Base-by-base conservation (phyloP, 2,113 vertebrate genomes). In the Bagarius yarrelli region DNA sequence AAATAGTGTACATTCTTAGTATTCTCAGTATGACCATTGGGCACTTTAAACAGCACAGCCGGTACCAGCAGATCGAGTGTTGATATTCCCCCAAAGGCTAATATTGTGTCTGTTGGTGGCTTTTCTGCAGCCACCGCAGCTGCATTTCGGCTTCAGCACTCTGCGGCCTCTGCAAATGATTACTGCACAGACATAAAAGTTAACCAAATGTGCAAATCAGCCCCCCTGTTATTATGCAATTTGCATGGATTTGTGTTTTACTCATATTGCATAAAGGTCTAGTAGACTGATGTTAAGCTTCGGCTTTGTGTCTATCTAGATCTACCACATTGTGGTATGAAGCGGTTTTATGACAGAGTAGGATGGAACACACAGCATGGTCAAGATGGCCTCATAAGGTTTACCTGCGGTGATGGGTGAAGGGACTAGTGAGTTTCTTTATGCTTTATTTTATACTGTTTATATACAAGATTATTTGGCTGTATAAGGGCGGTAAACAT, bases 191-290 rank as follows among this genome's bases (percentile, higher is more conserved):
- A 85, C 84, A 88, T 90, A 79, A 90, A 91, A 91, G 86, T 83
- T 82, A 85, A 82, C 77, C 80, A 78, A 86, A 87, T 25, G 82
- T 87, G 87, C 75, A 90, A 89, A 88, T 87, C 83, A 86, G 88
- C 87, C 88, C 88, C 81, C 79, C 88, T 87, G 87, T 87, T 85
- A 89, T 91, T 88, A 89, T 89, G 87, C 83, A 87, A 91, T 91
- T 86, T 89, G 84, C 84, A 86, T 84, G 86, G 89, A 89, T 89
- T 91, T 86, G 78, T 30, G 5, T 84, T 85, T 85, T 85, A 71
- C 87, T 91, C 85, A 74, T 79, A 89, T 91, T 85, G 85, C 80
- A 88, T 90, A 87, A 91, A 90, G 87, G 71, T 87, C 78, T 83
- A 82, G 87, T 87, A 82, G 88, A 89, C 90, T 55, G 83, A 86